phyloP scores from a whole-genome alignment of 2,113 vertebrate species.

The Aspiorhynchus laticeps region DNA sequence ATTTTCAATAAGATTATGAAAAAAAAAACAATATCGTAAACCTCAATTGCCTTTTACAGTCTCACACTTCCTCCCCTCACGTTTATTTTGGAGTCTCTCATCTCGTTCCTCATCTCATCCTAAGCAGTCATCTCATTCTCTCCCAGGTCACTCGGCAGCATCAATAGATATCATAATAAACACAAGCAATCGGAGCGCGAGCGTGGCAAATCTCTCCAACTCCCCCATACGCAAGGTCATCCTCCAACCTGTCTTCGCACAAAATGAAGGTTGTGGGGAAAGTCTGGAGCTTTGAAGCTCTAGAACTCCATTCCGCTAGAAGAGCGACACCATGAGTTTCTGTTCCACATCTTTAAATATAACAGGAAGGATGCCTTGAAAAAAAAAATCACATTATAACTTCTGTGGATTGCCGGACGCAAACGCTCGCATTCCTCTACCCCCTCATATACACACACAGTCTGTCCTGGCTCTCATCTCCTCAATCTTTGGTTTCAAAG shows the following conservation, averaged over 20 bases:
- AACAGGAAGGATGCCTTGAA: constrained; percentile 59
- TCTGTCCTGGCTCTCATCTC: constrained; percentile 82
- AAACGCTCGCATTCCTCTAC: constrained; percentile 63
- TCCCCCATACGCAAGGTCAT: constrained; percentile 43
- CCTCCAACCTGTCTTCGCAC: constrained; percentile 66
- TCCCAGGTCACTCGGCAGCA: constrained; percentile 58
- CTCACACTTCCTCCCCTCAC: not conserved
- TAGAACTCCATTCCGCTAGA: constrained; percentile 78
- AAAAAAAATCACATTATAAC: constrained; percentile 79
- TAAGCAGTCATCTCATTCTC: constrained; percentile 56
- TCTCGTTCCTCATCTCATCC: constrained; percentile 61
- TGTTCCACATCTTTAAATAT: constrained; percentile 85
- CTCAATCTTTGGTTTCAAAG: constrained; percentile 95
- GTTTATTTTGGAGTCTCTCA: constrained; percentile 59
- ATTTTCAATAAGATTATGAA: not conserved
- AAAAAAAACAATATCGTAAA: not conserved
- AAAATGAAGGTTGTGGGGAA: constrained; percentile 67
- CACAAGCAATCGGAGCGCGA: constrained; percentile 49
- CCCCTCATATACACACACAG: constrained; percentile 20
- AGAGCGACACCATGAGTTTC: constrained; percentile 78
- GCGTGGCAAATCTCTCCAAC: constrained; percentile 25
- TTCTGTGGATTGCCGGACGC: constrained; percentile 74
- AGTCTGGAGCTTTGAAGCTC: constrained; percentile 78
- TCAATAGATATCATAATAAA: constrained; percentile 67
- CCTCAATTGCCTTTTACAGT: not conserved